These are phyloP conservation scores for Myiozetetes cayanensis DNA, from an alignment of 2,113 vertebrate species.

Conservation along the genomic window DNA sequence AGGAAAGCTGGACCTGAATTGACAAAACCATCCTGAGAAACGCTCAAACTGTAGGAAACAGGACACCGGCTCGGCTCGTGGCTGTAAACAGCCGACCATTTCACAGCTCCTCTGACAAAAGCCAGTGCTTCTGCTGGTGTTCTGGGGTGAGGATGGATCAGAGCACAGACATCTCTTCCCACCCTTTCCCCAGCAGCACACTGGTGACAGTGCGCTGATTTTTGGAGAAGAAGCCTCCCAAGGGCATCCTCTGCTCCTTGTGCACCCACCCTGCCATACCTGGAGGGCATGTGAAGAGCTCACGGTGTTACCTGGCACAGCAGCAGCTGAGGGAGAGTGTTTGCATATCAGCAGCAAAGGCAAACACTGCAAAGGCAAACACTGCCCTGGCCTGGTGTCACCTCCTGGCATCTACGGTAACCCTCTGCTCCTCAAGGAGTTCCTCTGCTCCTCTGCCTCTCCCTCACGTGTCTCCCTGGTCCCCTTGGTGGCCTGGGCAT, in stretches of 20 bases:
- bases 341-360: neutral
- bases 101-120: neutral
- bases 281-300: neutral
- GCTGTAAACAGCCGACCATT: neutral
- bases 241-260: neutral
- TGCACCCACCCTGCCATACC: neutral
- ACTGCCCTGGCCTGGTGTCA: neutral
- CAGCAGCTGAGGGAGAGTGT: neutral
- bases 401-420: neutral
- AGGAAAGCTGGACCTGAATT: constrained; percentile 1
- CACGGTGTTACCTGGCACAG: accelerated
- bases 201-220: accelerated
- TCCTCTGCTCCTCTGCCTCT: neutral
- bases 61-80: neutral
- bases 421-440: neutral
- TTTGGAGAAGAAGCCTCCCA: neutral
- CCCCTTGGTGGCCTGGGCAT: neutral
- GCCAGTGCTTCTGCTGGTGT: neutral
- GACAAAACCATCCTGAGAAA: neutral
- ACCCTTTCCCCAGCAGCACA: neutral
- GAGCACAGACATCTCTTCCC: neutral
- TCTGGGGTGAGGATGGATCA: neutral
- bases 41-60: neutral
- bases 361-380: neutral
- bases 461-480: neutral